Evolutionary conservation across 1,140 invertebrate genomes (phyloP).

Genomic region (Halotydeus destructor): DNA sequence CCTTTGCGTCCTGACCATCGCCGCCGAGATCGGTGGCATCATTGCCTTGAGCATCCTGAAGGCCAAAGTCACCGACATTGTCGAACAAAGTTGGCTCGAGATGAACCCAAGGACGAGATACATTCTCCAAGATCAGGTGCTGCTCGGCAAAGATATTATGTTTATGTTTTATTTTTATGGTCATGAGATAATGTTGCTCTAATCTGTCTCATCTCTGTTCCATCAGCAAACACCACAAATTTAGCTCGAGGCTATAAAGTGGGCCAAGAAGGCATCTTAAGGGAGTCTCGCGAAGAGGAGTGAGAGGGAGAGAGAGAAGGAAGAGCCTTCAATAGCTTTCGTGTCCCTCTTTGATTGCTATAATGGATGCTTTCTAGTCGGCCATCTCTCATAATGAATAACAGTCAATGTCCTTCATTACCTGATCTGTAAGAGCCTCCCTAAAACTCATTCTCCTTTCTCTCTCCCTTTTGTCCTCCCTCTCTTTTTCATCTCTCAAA

Average conservation of each 20-base stretch:
- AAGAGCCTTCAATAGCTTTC: too few relatives aligned
- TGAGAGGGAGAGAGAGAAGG: too few relatives aligned
- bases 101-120: conserved; percentile 27
- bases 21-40: conserved; percentile 25
- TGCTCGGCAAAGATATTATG: background rate
- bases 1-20: conserved; percentile 22
- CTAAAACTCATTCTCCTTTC: background rate
- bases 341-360: too few relatives aligned
- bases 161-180: background rate
- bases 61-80: conserved; percentile 25
- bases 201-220: too few relatives aligned
- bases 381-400: background rate
- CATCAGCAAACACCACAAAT: too few relatives aligned
- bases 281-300: background rate
- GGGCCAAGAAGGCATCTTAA: too few relatives aligned
- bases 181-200: too few relatives aligned
- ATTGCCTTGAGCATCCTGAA: conserved; percentile 24
- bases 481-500: too few relatives aligned
- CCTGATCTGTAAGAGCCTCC: background rate
- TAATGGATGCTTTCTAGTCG: background rate
- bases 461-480: too few relatives aligned
- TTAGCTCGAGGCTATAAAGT: too few relatives aligned
- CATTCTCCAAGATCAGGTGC: conserved; percentile 25
- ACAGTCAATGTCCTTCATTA: background rate
- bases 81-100: conserved; percentile 27